Conservation (phyloP, 2,888 invertebrate species). For the Prosopocoilus inquinatus region DNA sequence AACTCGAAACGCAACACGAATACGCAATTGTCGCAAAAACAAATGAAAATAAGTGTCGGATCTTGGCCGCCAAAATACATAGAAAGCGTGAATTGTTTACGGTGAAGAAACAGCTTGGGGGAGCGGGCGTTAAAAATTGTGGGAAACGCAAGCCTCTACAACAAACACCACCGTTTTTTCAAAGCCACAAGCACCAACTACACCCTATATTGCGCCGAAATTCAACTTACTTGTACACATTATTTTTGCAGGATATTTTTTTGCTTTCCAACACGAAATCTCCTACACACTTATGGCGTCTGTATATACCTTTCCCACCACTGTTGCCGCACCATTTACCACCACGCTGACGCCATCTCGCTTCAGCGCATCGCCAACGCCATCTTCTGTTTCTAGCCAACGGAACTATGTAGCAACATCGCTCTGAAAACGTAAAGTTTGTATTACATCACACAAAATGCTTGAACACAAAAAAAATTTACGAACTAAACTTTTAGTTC, state of each 20-base stretch:
- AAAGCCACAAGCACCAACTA: neutral
- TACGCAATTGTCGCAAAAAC: too few species aligned
- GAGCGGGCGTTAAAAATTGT: slow-evolving; percentile 29
- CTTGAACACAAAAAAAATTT: neutral
- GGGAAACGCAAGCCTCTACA: slow-evolving; percentile 12
- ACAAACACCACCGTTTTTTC: neutral
- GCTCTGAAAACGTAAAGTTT: slow-evolving; percentile 10
- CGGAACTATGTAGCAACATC: slow-evolving; percentile 17
- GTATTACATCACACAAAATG: slow-evolving; percentile 10
- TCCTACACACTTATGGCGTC: slow-evolving; percentile 42
- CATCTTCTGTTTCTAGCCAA: slow-evolving; percentile 16
- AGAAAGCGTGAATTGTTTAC: slow-evolving; percentile 35
- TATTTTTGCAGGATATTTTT: slow-evolving; percentile 31
- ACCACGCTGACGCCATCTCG: slow-evolving; percentile 12
- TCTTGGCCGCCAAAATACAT: slow-evolving; percentile 17
- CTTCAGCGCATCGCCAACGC: neutral
- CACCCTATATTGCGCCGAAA: slow-evolving; percentile 3
- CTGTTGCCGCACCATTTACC: slow-evolving; percentile 23
- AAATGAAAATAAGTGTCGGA: too few species aligned
- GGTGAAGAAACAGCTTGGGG: slow-evolving; percentile 41
- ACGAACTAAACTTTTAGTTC: too few species aligned
- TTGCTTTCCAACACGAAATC: slow-evolving; percentile 34
- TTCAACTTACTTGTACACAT: slow-evolving; percentile 36
- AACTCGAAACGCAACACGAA: too few species aligned
- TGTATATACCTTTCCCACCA: slow-evolving; percentile 25